Evolutionary conservation across 2,113 vertebrate genomes (phyloP), one percentile per base, ranked within the genome.

Genomic region (Holacanthus passer): DNA sequence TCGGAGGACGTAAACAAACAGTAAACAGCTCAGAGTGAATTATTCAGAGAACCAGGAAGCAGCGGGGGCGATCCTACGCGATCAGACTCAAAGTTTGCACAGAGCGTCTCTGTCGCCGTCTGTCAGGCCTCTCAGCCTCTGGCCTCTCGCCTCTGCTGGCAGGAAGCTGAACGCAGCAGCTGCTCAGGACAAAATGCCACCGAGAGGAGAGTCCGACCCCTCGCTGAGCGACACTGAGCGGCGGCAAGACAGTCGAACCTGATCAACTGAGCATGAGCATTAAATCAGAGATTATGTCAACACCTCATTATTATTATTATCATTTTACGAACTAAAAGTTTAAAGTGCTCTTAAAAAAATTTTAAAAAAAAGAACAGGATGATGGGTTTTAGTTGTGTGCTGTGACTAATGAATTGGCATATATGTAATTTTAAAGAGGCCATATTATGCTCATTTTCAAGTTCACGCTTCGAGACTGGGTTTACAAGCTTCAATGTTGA

Each of bases 101-200:
- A 0, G 27, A 31, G 60, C 17, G 7, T 70, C 43, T 43, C 52
- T 60, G 62, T 27, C 41, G 3, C n/a, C 7, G 8, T 65, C 77
- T 68, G 52, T 68, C 78, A 80, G 52, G 41, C 35, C 50, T 60
- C 32, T 41, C 56, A 59, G 82, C 60, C 67, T 70, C 55, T 19
- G 56, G 59, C 50, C 27, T 55, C 16, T 41, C 50, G 55, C 29
- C 67, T 77, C 68, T 59, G 16, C 68, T 65, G 77, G 69, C 66
- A 81, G 73, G 77, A 73, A 84, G 82, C 35, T 74, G 82, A 85
- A 69, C 41, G 72, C 16, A 70, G 74, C 84, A 85, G 79, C 82
- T 81, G 79, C 63, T 83, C 50, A 22, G 56, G 64, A 77, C 71
- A 82, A 73, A 77, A 79, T 47, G 58, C 47, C 65, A 52, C 53